Evolutionary conservation across 2,888 invertebrate genomes (phyloP).

Genomic region (Parnassius mnemosyne): DNA sequence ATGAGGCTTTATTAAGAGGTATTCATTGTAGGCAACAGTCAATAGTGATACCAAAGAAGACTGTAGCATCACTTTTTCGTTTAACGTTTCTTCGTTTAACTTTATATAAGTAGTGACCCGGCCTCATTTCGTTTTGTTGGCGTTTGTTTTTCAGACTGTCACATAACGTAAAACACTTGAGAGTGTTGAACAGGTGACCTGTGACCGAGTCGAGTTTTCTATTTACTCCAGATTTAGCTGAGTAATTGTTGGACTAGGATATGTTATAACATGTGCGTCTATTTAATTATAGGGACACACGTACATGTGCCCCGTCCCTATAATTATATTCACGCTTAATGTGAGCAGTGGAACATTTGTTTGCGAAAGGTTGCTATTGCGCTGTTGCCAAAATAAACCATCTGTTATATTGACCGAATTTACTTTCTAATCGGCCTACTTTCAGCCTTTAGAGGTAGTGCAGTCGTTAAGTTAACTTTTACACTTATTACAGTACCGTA

Average conservation of each 20-base stretch:
- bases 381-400: constrained; percentile 9
- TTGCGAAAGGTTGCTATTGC: constrained; percentile 4
- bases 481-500: constrained; percentile 46
- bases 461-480: constrained; percentile 48
- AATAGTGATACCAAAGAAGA: too few species aligned
- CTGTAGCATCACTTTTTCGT: too few species aligned
- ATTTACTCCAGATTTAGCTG: neutral
- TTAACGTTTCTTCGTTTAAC: too few species aligned
- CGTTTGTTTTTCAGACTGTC: too few species aligned
- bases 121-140: too few species aligned
- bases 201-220: neutral
- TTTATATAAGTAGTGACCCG: too few species aligned
- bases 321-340: constrained; percentile 6
- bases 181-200: neutral
- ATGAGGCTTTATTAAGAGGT: too few species aligned
- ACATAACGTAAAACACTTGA: neutral
- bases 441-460: constrained; percentile 39
- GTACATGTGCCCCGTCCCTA: too few species aligned
- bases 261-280: neutral
- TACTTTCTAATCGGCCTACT: constrained; percentile 48
- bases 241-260: neutral
- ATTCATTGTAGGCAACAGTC: too few species aligned
- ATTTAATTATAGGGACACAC: too few species aligned
- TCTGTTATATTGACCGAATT: constrained; percentile 28
- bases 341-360: constrained; percentile 8